Conservation (phyloP, 1,140 invertebrate species). For the Orius insidiosus region DNA sequence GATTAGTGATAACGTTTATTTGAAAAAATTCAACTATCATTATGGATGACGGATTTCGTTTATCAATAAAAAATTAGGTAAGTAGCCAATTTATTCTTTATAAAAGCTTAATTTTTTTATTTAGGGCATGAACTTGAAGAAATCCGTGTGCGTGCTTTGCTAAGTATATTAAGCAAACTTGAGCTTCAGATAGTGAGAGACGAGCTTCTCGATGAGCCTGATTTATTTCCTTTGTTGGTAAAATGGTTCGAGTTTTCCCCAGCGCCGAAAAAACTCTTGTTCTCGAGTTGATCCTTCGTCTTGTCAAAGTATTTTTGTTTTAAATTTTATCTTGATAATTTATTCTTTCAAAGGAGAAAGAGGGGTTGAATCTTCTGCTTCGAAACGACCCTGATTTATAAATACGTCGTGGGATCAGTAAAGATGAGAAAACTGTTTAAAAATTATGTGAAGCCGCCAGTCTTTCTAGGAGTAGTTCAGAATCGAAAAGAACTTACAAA, state of each 20-base stretch:
- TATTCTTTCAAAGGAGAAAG: constrained; percentile 1
- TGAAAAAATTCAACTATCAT: too few relatives aligned
- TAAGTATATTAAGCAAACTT: constrained; percentile 28
- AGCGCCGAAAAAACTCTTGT: constrained; percentile 24
- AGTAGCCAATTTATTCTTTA: neutral
- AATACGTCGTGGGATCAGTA: neutral
- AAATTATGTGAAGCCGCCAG: neutral
- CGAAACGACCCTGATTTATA: constrained; percentile 1
- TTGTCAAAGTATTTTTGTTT: constrained; percentile 25
- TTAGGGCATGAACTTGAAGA: constrained; percentile 26
- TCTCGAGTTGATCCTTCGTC: constrained; percentile 24
- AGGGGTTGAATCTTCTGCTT: neutral
- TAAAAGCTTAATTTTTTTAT: neutral
- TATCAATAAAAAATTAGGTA: constrained; percentile 4
- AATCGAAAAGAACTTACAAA: neutral
- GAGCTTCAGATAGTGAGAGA: constrained; percentile 26
- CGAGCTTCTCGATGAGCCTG: constrained; percentile 23
- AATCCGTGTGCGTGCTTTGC: constrained; percentile 26
- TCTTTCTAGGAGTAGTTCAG: neutral
- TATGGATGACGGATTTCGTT: neutral
- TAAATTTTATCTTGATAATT: too few relatives aligned
- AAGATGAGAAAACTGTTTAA: neutral
- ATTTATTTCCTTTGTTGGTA: constrained; percentile 27
- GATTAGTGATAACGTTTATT: too few relatives aligned
- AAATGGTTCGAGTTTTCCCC: constrained; percentile 28